Conservation (phyloP, 2,888 invertebrate genomes). For the Nomada fabriciana region DNA sequence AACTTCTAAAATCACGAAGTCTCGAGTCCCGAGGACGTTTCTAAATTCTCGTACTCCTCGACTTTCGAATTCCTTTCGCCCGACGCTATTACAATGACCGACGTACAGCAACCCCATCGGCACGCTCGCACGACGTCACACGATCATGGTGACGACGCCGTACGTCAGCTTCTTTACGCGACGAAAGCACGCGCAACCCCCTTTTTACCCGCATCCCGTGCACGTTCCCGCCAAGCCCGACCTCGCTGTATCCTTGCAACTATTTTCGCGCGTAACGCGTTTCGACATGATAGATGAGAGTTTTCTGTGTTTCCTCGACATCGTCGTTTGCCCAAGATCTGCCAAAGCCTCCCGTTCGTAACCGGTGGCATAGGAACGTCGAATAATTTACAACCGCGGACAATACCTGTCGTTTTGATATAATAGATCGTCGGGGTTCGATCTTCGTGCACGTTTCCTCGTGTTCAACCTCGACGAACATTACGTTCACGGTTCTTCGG, state of each 20-base stretch:
- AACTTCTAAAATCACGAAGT: too few species aligned
- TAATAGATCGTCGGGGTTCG: slow-evolving; percentile 11
- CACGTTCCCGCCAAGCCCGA: slow-evolving; percentile 69
- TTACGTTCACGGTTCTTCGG: too few species aligned
- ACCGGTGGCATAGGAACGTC: slow-evolving; percentile 56
- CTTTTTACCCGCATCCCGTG: slow-evolving; percentile 29
- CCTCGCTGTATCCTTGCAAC: slow-evolving; percentile 80
- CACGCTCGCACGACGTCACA: too few species aligned
- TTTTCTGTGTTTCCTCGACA: slow-evolving; percentile 80
- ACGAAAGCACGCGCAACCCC: too few species aligned
- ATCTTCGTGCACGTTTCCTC: slow-evolving; percentile 34
- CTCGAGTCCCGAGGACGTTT: too few species aligned
- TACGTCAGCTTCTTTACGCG: too few species aligned
- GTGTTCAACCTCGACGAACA: slow-evolving; percentile 1
- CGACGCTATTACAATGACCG: too few species aligned
- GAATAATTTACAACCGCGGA: slow-evolving; percentile 77
- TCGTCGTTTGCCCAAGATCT: slow-evolving; percentile 65
- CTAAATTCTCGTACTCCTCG: too few species aligned
- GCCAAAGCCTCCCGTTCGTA: slow-evolving; percentile 70
- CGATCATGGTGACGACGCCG: too few species aligned
- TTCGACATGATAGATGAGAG: slow-evolving; percentile 82
- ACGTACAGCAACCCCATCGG: too few species aligned
- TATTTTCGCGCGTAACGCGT: slow-evolving; percentile 80
- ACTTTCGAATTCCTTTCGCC: too few species aligned
- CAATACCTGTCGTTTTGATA: slow-evolving; percentile 66